phyloP scores from a whole-genome alignment of 2,888 invertebrate species.

The Andrena praecox region DNA sequence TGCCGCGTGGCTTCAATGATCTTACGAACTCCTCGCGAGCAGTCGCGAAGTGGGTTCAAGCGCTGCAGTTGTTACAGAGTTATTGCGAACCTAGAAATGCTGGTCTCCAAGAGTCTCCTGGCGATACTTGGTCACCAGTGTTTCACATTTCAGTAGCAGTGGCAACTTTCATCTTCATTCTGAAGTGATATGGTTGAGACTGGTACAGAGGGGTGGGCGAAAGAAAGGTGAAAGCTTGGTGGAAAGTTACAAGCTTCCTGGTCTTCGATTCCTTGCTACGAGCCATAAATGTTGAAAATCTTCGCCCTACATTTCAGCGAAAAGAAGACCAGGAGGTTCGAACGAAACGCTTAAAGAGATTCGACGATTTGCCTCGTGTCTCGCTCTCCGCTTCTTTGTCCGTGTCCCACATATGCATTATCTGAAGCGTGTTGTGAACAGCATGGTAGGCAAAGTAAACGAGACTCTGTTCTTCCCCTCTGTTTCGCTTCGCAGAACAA shows the following conservation, averaged over 20 bases:
- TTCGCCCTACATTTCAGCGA: not conserved
- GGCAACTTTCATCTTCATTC: too few species aligned
- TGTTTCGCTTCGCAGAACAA: slow-evolving; percentile 63
- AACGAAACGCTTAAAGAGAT: slow-evolving; percentile 23
- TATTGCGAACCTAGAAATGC: not conserved
- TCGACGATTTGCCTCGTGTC: slow-evolving; percentile 27
- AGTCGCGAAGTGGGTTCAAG: not conserved
- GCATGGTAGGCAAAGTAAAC: slow-evolving; percentile 75
- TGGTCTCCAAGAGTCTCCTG: not conserved
- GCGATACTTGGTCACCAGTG: too few species aligned
- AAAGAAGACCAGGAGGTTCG: slow-evolving; percentile 38
- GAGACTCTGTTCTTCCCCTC: slow-evolving; percentile 54
- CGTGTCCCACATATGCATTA: slow-evolving; percentile 61
- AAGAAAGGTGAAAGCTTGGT: slow-evolving; percentile 17
- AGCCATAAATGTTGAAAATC: not conserved
- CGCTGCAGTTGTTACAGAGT: not conserved
- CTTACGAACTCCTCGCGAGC: not conserved
- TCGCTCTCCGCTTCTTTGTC: slow-evolving; percentile 56
- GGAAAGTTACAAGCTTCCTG: slow-evolving; percentile 24
- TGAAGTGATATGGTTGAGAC: too few species aligned
- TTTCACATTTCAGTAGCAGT: too few species aligned
- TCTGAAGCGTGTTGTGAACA: slow-evolving; percentile 69
- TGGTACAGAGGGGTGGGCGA: slow-evolving; percentile 11
- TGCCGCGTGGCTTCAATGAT: not conserved
- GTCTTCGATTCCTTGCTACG: not conserved